Evolutionary conservation across 2,797 vertebrate species (phyloP), one percentile per base, ranked within the genome.

Genomic region (Acomys russatus): DNA sequence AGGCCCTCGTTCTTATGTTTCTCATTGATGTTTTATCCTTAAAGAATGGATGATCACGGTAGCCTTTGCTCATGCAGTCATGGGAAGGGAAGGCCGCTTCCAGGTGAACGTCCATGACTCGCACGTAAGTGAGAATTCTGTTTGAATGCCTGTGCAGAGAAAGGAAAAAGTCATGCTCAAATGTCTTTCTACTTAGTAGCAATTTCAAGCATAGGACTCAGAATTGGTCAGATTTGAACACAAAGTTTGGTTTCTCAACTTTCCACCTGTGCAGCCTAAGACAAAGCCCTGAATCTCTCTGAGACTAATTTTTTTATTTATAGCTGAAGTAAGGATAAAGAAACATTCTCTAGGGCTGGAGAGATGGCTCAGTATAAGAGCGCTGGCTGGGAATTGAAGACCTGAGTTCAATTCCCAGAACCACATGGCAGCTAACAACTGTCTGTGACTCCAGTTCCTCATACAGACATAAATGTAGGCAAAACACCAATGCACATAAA

Each of bases 141-240:
- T 79, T n/a, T 66, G 35, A 78, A 79, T 44, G 33, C 92, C 49
- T 56, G 38, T 18, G 3, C 6, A 49, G 49, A 33, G 11, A 84
- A 82, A 76, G 74, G 14, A 70, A 30, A 87, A 59, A 17, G 18
- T 28, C 74, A 64, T 92, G 18, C 28, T 28, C 88, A 84, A 76
- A 83, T 73, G 30, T 51, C 15, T 92, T 7, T 54, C n/a, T 92
- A 28, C 84, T 92, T 17, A 30, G 86, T 3, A 91, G 33, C 38
- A 97, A 90, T 35, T 83, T 70, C 49, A 25, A 92, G 20, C 15
- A 77, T 76, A 18, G 17, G 33, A 88, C 59, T 94, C 35, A 74
- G 33, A 88, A 20, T 1, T 51, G 63, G 3, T 66, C 73, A 51
- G 6, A 66, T 71, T 59, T 61, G 59, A 56, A 90, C n/a, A 49